phyloP scores from a whole-genome alignment of 2,797 vertebrate genomes.

The Distichodus sexfasciatus region DNA sequence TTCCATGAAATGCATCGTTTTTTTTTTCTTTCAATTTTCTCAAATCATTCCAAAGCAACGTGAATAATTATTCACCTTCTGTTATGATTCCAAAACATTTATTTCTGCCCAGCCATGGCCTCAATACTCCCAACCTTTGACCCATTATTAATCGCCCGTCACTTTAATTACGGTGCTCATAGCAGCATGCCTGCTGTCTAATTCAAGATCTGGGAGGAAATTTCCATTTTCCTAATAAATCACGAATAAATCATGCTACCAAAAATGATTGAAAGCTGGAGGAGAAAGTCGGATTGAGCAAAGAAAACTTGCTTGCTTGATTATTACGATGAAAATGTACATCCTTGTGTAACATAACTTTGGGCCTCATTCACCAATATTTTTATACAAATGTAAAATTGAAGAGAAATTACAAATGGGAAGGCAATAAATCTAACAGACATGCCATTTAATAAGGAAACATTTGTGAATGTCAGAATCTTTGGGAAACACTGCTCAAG shows the following conservation, averaged over 20 bases:
- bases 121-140: background rate
- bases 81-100: conserved; percentile 1
- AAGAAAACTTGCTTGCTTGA: too few relatives aligned
- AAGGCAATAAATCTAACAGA: too few relatives aligned
- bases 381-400: too few relatives aligned
- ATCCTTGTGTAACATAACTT: too few relatives aligned
- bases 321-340: too few relatives aligned
- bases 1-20: background rate
- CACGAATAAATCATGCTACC: background rate
- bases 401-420: too few relatives aligned
- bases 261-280: background rate
- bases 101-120: background rate
- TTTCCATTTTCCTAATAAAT: conserved; percentile 12
- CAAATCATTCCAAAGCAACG: background rate
- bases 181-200: background rate
- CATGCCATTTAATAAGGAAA: too few relatives aligned
- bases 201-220: background rate
- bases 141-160: background rate
- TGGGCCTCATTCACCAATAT: too few relatives aligned
- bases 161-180: background rate
- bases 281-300: background rate
- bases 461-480: too few relatives aligned
- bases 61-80: background rate
- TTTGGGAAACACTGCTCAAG: too few relatives aligned
- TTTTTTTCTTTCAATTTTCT: too few relatives aligned